phyloP scores from a whole-genome alignment of 2,113 vertebrate species.

The Rallus limicola region DNA sequence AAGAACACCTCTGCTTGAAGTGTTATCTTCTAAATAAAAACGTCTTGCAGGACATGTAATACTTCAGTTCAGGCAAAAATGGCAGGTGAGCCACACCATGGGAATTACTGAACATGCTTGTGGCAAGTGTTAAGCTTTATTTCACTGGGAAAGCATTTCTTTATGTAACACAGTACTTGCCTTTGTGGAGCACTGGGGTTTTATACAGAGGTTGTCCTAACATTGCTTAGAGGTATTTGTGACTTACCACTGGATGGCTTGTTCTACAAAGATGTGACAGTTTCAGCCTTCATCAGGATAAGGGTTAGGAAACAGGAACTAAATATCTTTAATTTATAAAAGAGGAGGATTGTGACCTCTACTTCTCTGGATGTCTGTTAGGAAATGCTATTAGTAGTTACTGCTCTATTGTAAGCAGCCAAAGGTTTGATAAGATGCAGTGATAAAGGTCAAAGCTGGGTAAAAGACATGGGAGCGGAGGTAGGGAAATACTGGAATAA shows the following conservation, averaged over 20 bases:
- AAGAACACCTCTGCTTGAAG: not conserved
- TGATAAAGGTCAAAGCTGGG: not conserved
- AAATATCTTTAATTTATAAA: not conserved
- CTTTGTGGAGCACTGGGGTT: not conserved
- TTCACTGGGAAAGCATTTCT: not conserved
- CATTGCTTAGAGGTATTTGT: not conserved
- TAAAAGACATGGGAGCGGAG: not conserved
- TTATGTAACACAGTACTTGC: fast-evolving
- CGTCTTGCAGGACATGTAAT: not conserved
- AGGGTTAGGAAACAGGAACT: not conserved
- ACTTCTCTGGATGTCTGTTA: not conserved
- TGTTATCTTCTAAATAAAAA: not conserved
- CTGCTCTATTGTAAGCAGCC: not conserved
- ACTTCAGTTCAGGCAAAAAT: not conserved
- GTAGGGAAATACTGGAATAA: not conserved
- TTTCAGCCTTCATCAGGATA: not conserved
- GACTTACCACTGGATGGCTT: not conserved
- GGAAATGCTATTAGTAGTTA: fast-evolving
- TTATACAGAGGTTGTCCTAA: not conserved
- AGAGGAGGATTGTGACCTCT: fast-evolving
- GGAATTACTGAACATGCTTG: fast-evolving
- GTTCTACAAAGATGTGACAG: not conserved
- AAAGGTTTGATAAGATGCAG: not conserved
- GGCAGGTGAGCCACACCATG: fast-evolving
- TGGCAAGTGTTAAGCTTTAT: not conserved